Evolutionary conservation across 2,113 vertebrate genomes (phyloP).

Genomic region (Sakesphorus luctuosus): DNA sequence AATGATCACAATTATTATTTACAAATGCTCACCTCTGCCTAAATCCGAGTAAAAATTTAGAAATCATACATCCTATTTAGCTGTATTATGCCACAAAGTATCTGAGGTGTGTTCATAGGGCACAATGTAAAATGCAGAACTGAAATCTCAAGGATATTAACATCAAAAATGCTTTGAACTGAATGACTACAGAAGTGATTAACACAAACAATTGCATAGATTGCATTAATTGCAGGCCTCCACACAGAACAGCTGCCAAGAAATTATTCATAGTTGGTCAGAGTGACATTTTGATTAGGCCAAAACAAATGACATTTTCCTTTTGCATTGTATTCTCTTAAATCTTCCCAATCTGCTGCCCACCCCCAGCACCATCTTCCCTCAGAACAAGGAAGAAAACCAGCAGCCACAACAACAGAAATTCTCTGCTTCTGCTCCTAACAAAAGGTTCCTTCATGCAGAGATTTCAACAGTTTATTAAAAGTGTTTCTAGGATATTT

Average conservation of each 20-base stretch:
- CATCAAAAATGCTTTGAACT: background rate
- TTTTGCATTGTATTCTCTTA: conserved; percentile 39
- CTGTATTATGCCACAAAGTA: background rate
- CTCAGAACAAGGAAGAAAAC: background rate
- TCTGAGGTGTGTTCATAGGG: background rate
- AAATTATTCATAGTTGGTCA: conserved; percentile 53
- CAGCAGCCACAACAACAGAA: background rate
- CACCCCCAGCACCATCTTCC: background rate
- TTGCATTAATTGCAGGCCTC: conserved; percentile 43
- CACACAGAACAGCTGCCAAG: conserved; percentile 16
- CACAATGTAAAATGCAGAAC: background rate
- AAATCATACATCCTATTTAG: background rate
- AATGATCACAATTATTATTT: conserved; percentile 74
- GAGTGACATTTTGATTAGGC: conserved; percentile 54
- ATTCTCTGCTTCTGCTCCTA: background rate
- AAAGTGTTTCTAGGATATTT: conserved; percentile 33
- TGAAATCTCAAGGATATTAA: background rate
- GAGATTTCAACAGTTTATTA: background rate
- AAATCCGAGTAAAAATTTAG: conserved; percentile 28
- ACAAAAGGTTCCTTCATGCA: background rate
- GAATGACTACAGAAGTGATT: conserved; percentile 44
- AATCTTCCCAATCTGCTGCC: background rate
- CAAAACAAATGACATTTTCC: conserved; percentile 53
- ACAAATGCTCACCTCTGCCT: conserved; percentile 59
- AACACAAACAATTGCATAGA: conserved; percentile 49